Conservation (phyloP, 2,888 invertebrate species). For the Thera britannica region DNA sequence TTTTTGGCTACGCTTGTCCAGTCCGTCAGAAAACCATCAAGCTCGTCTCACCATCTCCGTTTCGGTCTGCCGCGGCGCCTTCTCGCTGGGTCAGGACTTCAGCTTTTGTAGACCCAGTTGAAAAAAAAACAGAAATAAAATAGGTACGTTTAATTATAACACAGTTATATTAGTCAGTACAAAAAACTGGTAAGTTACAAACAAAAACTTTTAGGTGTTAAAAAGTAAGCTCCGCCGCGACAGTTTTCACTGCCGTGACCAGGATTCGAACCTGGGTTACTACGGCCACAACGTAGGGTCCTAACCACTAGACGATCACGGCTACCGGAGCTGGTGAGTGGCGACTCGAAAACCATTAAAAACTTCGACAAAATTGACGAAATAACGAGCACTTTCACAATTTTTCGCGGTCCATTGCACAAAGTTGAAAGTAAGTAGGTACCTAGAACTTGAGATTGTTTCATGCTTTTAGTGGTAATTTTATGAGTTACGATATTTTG, state of each 20-base stretch:
- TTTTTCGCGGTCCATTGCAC: slow-evolving; percentile 36
- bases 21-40: no score
- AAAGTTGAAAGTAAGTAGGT: slow-evolving; percentile 11
- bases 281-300: slow-evolving; percentile 90
- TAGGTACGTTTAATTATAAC: no score
- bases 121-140: no score
- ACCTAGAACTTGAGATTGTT: slow-evolving; percentile 6
- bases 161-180: no score
- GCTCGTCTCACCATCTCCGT: no score
- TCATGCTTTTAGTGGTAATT: slow-evolving; percentile 16
- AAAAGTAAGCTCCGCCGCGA: slow-evolving; percentile 52
- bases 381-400: slow-evolving; percentile 46
- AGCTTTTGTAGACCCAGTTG: no score
- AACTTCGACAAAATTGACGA: slow-evolving; percentile 20
- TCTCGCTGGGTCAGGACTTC: no score
- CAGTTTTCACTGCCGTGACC: slow-evolving; percentile 85
- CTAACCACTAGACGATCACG: slow-evolving; percentile 91
- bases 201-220: not conserved
- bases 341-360: slow-evolving; percentile 35
- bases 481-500: not conserved
- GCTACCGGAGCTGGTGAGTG: slow-evolving; percentile 71
- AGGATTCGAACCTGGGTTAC: slow-evolving; percentile 92
- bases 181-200: no score
- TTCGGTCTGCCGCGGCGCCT: no score
- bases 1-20: no score